Evolutionary conservation across 2,888 invertebrate genomes (phyloP), one percentile per base, ranked within the genome.

Genomic region (Lasioglossum pauxillum): DNA sequence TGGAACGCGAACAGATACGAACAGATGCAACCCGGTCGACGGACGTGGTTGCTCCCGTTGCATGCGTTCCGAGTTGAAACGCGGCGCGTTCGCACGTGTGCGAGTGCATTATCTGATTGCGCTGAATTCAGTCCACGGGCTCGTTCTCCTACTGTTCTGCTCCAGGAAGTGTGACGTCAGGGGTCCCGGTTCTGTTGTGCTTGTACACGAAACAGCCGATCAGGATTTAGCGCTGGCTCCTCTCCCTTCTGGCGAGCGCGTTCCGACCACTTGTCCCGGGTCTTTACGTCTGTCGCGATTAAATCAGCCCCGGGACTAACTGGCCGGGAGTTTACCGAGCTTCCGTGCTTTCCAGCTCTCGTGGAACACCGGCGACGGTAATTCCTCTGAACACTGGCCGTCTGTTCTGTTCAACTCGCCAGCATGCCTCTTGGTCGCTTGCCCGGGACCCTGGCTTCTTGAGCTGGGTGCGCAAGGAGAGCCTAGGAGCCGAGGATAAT

Each of bases 81-180:
- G 83, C 85, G 84, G 71, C n/a, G 64, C 73, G 41, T 71, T 69
- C 67, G 82, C 82, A 79, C 81, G 74, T 84, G 86, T 85, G 87
- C n/a, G 38, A 71, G 71, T 85, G 87, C 87, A 91, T 91, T 92
- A 93, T 93, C 92, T 91, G 92, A 92, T 93, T 91, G 93, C 87
- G 88, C 91, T 93, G 88, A 91, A 93, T 93, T 92, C 92, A 90
- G 87, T 78, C 82, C 76, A 80, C 87, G 82, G n/a, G 38, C n/a
- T 78, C 83, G 84, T 88, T 91, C 64, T 90, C 86, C 91, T 85
- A 86, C 89, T 85, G 79, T 87, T 84, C 88, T 85, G 78, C 49
- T 82, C 87, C 90, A 87, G 92, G 92, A 92, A 91, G 87, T 91
- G 91, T 92, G 91, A 92, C 92, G 92, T 91, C 91, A 91, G 82